Evolutionary conservation across 2,888 invertebrate genomes (phyloP), one percentile per base, ranked within the genome.

Genomic region (Hydroisotoma schaefferi): DNA sequence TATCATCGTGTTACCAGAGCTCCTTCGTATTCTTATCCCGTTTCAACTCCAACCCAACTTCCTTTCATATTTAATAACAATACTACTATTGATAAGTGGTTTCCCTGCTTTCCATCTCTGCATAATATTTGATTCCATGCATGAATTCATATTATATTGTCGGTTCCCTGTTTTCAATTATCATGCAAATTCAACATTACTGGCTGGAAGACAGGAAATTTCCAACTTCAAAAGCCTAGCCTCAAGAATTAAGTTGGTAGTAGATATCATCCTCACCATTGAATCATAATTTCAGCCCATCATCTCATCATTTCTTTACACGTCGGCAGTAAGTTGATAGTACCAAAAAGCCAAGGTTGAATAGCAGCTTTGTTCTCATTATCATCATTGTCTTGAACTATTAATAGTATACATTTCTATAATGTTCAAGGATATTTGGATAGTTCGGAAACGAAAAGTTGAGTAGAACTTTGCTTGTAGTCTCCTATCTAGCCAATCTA

Each of bases 151-250:
- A 49, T 40, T 37, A 52, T 52, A n/a, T 58, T 48, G 51, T 33
- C 52, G n/a, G 22, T 53, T 43, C 58, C 63, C 60, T 52, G 59
- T 67, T 65, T 69, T 69, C 67, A 67, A 69, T 69, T 69, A 69
- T 69, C 65, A 69, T 69, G 69, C 65, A 69, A 69, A 69, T 69
- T 67, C 40, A 20, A n/a, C n/a, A n/a, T 59, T 25, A 51, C 53
- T 58, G 57, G 54, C 18, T 46, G 55, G 27, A 38, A 59, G 54
- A 55, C 61, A 61, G 60, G 59, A 62, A 65, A 54, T 40, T 68
- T 40, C 40, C 15, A 40, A 40, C 40, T 63, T 62, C 56, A 51
- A 59, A 47, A 29, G 10, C 26, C 49, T 28, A 43, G 10, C 18
- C 18, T n/a, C n/a, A n/a, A n/a, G n/a, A n/a, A n/a, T n/a, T n/a